Percentiles rank a stretch among this genome's conserved stretches.
phyloP scores from a whole-genome alignment of 1,140 invertebrate genomes.

The Drosophila tropicalis region DNA sequence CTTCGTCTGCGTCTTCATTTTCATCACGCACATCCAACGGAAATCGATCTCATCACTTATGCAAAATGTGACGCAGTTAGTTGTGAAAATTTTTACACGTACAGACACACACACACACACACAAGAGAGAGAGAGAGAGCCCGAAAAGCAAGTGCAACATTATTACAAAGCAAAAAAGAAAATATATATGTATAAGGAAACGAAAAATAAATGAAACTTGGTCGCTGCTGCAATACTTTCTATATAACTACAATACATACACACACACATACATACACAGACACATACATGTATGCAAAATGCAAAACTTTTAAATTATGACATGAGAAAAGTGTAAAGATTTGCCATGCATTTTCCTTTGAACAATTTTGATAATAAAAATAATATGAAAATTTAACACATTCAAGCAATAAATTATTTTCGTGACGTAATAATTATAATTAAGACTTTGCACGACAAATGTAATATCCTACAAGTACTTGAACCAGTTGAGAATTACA shows the following conservation, averaged over 20 bases:
- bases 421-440: too few species aligned
- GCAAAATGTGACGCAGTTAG: constrained; percentile 81
- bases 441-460: too few species aligned
- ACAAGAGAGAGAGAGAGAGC: too few species aligned
- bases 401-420: too few species aligned
- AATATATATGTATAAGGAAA: neutral
- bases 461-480: too few species aligned
- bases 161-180: neutral
- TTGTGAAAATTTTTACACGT: constrained; percentile 68
- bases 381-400: neutral
- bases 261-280: too few species aligned
- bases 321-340: neutral
- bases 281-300: neutral
- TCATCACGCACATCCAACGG: constrained; percentile 69
- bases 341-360: constrained; percentile 1
- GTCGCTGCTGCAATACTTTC: neutral
- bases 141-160: constrained; percentile 14
- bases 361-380: neutral
- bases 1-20: constrained; percentile 21
- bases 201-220: constrained; percentile 1
- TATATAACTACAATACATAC: neutral
- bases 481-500: too few species aligned
- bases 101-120: constrained; percentile 24
- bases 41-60: constrained; percentile 82
- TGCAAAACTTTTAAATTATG: constrained; percentile 6